Evolutionary conservation across 2,797 vertebrate genomes (phyloP), one percentile per base, ranked within the genome.

Genomic region (Siniperca scherzeri): DNA sequence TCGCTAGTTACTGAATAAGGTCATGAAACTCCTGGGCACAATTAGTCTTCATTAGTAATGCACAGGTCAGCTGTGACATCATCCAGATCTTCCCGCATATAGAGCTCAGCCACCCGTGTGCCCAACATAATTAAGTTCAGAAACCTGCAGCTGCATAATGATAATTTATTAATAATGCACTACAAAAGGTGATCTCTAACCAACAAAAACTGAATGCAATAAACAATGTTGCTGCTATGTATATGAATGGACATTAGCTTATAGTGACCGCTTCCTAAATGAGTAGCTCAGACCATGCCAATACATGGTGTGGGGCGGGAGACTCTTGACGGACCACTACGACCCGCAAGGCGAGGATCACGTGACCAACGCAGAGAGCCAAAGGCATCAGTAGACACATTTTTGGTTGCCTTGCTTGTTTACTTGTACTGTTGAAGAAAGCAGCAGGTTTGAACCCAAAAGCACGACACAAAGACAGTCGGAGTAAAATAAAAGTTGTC

Each of bases 11-110:
- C 10, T 64, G 22, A 81, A 79, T 75, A 73, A 61, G 81, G 74
- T 70, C 66, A 72, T 38, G 55, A 62, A 70, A 44, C 85, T 75
- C 1, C 36, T 13, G 72, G 81, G 71, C 67, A 67, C 78, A 86
- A 83, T 90, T 80, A 82, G 78, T 78, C 77, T 70, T 85, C 68
- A 82, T 89, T 88, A 89, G 70, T 16, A 44, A 80, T 65, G 61
- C 57, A 74, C 25, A 8, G 74, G 61, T 88, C 78, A 82, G 55
- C 65, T 44, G 74, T 81, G 72, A 69, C 56, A 74, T 60, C 79
- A 62, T n/a, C 22, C 65, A 68, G 38, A 83, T 60, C 61, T 66
- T 66, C 7, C n/a, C 5, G 12, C 42, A 75, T 68, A n/a, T 22
- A 56, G 25, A 73, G 38, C 17, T 50, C 74, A 70, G 40, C 11